A percentile compares a stretch with the other conserved stretches of the same genome.
phyloP scores from a whole-genome alignment of 1,140 invertebrate species.

The Elysia chlorotica region DNA sequence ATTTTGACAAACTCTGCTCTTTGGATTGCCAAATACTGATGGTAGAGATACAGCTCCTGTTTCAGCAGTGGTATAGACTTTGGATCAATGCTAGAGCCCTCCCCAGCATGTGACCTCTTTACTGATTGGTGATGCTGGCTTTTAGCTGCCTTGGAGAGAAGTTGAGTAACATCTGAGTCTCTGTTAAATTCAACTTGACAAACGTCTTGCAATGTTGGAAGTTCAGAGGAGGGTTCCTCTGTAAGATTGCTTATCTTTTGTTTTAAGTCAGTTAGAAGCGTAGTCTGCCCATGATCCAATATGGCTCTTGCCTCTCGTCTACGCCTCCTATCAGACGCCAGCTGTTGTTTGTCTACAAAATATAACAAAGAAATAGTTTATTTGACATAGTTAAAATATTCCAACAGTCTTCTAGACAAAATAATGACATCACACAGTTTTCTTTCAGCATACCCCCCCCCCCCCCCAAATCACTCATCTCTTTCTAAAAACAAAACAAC shows the following conservation, averaged over 20 bases:
- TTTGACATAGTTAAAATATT: too few species aligned
- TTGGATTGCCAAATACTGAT: constrained; percentile 6
- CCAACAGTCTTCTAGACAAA: too few species aligned
- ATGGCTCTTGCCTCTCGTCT: neutral
- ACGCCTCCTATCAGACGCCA: neutral
- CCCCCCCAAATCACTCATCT: too few species aligned
- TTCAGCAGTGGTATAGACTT: constrained; percentile 11
- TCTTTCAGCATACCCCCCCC: too few species aligned
- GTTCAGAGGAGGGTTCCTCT: neutral
- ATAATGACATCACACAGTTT: too few species aligned
- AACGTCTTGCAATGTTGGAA: constrained; percentile 3
- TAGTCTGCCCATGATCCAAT: neutral
- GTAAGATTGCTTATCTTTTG: neutral
- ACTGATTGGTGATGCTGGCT: neutral
- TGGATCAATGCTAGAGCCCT: constrained; percentile 13
- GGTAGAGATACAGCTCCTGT: neutral
- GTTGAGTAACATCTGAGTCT: constrained; percentile 7
- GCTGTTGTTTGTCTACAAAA: neutral
- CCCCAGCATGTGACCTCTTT: neutral
- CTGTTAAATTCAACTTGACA: neutral
- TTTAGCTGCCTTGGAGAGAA: neutral
- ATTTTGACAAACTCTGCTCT: constrained; percentile 4
- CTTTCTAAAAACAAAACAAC: too few species aligned
- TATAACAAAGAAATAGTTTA: neutral
- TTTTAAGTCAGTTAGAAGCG: neutral